Evolutionary conservation across 2,888 invertebrate species (phyloP).

Genomic region (Cerceris ruficornis): DNA sequence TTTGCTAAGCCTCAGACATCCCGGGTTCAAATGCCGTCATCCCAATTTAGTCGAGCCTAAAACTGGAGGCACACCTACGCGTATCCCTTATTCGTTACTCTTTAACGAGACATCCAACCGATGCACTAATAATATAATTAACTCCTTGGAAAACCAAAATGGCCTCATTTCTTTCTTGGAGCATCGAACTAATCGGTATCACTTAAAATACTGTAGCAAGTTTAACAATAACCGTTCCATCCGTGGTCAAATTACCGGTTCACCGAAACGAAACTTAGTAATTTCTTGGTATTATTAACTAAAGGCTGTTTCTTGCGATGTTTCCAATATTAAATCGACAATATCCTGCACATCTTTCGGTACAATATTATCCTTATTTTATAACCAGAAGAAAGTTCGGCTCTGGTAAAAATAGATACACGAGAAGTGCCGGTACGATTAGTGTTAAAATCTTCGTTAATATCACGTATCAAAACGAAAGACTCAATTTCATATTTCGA

Average conservation of each 20-base stretch:
- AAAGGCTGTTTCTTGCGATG: not conserved
- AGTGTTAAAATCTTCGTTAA: too few relatives aligned
- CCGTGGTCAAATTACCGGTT: too few relatives aligned
- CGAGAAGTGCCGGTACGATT: too few relatives aligned
- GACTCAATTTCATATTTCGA: too few relatives aligned
- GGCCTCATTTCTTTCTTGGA: not conserved
- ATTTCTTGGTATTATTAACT: too few relatives aligned
- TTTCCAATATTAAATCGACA: not conserved
- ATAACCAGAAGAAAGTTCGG: too few relatives aligned
- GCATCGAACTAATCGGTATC: too few relatives aligned
- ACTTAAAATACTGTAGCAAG: too few relatives aligned
- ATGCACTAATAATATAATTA: not conserved
- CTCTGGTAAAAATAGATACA: too few relatives aligned
- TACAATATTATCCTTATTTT: not conserved
- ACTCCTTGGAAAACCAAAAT: constrained; percentile 14
- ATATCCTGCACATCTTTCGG: not conserved
- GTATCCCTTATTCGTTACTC: constrained; percentile 35
- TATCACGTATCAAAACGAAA: too few relatives aligned
- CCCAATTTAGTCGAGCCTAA: constrained; percentile 54
- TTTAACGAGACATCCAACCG: constrained; percentile 29
- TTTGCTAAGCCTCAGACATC: constrained; percentile 71
- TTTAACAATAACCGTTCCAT: too few relatives aligned
- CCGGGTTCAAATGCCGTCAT: constrained; percentile 60
- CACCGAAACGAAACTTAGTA: too few relatives aligned
- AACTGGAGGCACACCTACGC: constrained; percentile 48